These are phyloP conservation scores for Dunckerocampus dactyliophorus DNA, from an alignment of 2,113 vertebrate species.

Conservation along the genomic window DNA sequence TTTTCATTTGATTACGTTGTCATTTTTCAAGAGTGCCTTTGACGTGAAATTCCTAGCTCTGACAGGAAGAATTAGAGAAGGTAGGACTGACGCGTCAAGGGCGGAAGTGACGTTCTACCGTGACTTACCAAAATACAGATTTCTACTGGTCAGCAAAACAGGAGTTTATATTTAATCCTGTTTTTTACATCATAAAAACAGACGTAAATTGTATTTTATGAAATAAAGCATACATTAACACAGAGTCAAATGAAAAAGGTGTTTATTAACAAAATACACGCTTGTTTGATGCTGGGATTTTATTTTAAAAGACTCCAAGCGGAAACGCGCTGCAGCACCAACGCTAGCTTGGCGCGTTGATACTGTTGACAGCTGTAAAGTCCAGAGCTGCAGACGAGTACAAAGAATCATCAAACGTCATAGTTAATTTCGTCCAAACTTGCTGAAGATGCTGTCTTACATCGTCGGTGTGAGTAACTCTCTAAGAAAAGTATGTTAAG, in stretches of 20 bases:
- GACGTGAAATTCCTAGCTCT: background rate
- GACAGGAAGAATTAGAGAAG: too few species aligned
- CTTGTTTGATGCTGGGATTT: background rate
- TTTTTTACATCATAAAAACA: background rate
- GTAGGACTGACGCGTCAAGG: too few species aligned
- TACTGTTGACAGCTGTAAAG: background rate
- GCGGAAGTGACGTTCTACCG: slow-evolving; percentile 7
- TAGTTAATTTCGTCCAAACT: background rate
- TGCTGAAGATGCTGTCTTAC: slow-evolving; percentile 60
- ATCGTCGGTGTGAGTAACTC: slow-evolving; percentile 57
- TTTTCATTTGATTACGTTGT: too few species aligned
- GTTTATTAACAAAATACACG: too few species aligned
- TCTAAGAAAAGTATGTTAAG: background rate
- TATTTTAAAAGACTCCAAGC: background rate
- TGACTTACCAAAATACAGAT: too few species aligned
- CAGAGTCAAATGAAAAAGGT: too few species aligned
- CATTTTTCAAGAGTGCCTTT: too few species aligned
- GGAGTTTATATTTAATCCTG: too few species aligned
- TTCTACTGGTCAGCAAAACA: too few species aligned
- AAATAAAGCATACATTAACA: background rate
- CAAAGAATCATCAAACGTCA: background rate
- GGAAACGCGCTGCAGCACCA: background rate
- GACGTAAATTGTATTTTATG: background rate
- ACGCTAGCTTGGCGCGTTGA: background rate
- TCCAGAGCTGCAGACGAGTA: background rate